Evolutionary conservation across 1,140 invertebrate species (phyloP).

Genomic region (Pissodes strobi): DNA sequence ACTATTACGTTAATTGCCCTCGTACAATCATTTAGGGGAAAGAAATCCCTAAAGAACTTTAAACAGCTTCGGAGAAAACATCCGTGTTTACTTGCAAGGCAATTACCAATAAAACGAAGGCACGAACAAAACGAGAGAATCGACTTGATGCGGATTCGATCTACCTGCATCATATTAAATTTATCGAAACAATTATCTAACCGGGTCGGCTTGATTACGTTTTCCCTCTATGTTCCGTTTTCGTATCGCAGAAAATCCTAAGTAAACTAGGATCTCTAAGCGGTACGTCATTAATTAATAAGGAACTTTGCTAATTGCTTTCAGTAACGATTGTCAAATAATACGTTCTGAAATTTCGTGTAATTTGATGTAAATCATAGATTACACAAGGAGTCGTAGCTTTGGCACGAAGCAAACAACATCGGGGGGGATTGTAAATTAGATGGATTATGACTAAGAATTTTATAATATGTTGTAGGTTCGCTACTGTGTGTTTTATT

Average conservation of each 20-base stretch:
- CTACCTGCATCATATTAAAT: conserved; percentile 20
- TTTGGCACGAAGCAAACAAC: too few species aligned
- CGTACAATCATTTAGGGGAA: too few species aligned
- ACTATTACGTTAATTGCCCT: too few species aligned
- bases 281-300: conserved; percentile 25
- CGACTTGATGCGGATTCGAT: not conserved
- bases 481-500: too few species aligned
- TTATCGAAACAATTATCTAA: conserved; percentile 28
- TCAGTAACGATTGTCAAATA: conserved; percentile 19
- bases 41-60: too few species aligned
- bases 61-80: not conserved
- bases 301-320: conserved; percentile 28
- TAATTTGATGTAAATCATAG: not conserved
- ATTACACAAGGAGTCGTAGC: too few species aligned
- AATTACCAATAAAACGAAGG: conserved; percentile 10
- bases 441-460: too few species aligned
- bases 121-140: conserved; percentile 8
- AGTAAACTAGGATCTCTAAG: conserved; percentile 24
- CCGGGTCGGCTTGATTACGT: conserved; percentile 19
- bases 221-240: conserved; percentile 20
- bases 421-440: too few species aligned
- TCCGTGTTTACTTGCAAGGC: not conserved
- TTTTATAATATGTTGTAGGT: too few species aligned
- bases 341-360: not conserved
- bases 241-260: conserved; percentile 15